phyloP scores from a whole-genome alignment of 2,797 vertebrate species.

The Pangasius larnaudii region DNA sequence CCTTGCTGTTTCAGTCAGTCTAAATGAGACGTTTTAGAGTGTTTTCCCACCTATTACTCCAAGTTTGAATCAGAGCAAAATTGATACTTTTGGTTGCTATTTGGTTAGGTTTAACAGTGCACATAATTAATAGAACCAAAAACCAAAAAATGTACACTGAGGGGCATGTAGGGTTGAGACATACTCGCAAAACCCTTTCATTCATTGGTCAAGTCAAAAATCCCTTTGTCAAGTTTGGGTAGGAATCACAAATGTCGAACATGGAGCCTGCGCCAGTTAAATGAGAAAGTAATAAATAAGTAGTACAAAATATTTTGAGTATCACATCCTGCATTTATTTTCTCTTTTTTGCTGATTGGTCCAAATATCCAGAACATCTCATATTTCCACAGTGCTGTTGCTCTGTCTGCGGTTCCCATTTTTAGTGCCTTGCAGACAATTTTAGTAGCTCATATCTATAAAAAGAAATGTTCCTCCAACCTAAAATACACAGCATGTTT shows the following conservation, averaged over 20 bases:
- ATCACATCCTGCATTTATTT: not conserved
- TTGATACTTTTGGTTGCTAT: not conserved
- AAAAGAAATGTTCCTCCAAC: not conserved
- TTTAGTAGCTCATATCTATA: not conserved
- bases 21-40: not conserved
- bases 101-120: not conserved
- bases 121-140: not conserved
- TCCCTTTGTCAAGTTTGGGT: not conserved
- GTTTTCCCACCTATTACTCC: not conserved
- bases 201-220: not conserved
- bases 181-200: not conserved
- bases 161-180: not conserved
- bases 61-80: not conserved
- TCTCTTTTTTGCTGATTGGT: not conserved
- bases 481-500: not conserved
- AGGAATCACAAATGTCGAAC: not conserved
- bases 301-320: not conserved
- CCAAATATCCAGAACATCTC: not conserved
- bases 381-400: not conserved
- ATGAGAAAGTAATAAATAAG: not conserved
- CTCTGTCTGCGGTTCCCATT: not conserved
- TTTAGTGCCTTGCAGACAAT: not conserved
- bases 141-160: not conserved
- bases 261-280: not conserved
- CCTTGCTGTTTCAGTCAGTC: constrained; percentile 17